Evolutionary conservation across 2,888 invertebrate species (phyloP).

Genomic region (Tiliacea citrago): DNA sequence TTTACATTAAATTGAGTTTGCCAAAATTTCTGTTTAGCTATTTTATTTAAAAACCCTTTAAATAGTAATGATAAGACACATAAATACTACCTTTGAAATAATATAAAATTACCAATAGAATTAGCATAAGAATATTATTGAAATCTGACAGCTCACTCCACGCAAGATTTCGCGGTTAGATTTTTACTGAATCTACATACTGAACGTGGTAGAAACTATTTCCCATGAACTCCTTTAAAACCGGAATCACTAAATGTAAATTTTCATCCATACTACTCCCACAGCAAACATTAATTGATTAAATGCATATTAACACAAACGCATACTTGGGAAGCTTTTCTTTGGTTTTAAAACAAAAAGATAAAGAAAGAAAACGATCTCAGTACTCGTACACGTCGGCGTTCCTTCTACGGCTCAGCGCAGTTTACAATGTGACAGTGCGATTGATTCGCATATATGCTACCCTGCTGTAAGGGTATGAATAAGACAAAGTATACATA

Average conservation of each 20-base stretch:
- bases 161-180: too few species aligned
- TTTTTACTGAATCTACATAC: too few species aligned
- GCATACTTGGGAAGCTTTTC: constrained; percentile 41
- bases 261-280: background rate
- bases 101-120: too few species aligned
- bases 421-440: constrained; percentile 54
- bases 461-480: constrained; percentile 25
- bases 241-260: background rate
- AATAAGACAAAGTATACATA: constrained; percentile 11
- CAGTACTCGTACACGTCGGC: constrained; percentile 23
- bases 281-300: constrained; percentile 53
- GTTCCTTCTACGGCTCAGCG: constrained; percentile 47
- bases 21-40: too few species aligned
- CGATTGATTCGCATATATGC: constrained; percentile 51
- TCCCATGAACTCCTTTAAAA: background rate
- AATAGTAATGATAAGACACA: too few species aligned
- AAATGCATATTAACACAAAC: constrained; percentile 50
- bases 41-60: too few species aligned
- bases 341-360: constrained; percentile 43
- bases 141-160: too few species aligned
- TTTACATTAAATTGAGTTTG: too few species aligned
- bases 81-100: too few species aligned
- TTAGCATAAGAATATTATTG: too few species aligned
- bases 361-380: constrained; percentile 40
- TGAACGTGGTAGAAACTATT: background rate